Base-by-base conservation (phyloP, 2,888 invertebrate species). In the Athalia rosae region DNA sequence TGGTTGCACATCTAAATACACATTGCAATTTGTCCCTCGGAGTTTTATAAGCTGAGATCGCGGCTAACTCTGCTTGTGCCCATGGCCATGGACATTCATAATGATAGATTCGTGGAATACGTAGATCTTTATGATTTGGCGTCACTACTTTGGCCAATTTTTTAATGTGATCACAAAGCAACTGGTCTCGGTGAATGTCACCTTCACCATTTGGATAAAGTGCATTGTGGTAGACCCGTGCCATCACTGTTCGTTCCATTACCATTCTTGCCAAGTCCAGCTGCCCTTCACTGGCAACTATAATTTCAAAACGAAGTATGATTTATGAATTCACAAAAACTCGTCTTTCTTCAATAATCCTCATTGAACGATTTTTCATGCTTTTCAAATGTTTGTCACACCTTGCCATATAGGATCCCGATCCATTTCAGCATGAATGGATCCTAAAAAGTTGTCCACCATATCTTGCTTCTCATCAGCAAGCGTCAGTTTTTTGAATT, bases 131-230 rank as follows among this genome's bases (percentile, higher is more conserved):
- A 90, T 97, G 96, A 79, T 93, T 92, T 4, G 96, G 96, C 15
- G 95, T 94, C 59, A 97, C 93, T 4, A 94, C 91, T 78, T 92
- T 92, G 45, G 95, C 92, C 86, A 99, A 91, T 85, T 96, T 96
- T 74, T 94, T 93, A 85, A 99, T 96, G 90, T 99, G 98, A 84
- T 97, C 96, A 84, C 94, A 94, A 73, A 98, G 92, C 79, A 98
- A 94, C 83, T 95, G 95, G 90, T 99, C 99, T 79, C 99, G 91
- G 43, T 95, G 94, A 80, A 97, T 93, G 90, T 99, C 99, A 0
- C 97, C 98, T 89, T 99, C 99, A 4, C 97, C 98, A 89, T 99
- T 99, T 5, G 99, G 99, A 91, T 98, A 98, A 90, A 99, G 93
- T 67, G 99, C 98, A 87, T 96, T 95, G 59, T 95, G 93, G 91